Percentiles rank a stretch among this genome's conserved stretches.
These are phyloP conservation scores for Neoascia interrupta DNA, from an alignment of 2,888 invertebrate species.

Conservation along the genomic window DNA sequence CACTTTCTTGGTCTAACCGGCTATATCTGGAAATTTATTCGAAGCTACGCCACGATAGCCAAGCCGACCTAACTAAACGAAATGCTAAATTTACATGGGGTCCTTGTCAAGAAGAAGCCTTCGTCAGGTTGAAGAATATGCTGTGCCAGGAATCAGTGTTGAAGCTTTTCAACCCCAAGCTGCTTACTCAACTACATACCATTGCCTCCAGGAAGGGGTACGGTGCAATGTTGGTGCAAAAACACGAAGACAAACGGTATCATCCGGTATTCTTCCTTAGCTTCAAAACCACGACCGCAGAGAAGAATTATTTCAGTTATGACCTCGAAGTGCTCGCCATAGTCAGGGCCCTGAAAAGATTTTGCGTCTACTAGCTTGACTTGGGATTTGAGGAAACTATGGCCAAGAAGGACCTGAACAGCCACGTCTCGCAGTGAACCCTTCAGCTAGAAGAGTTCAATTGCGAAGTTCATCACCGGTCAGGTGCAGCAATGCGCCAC, in stretches of 20 bases:
- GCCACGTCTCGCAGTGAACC: too few species aligned
- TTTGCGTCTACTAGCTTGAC: too few species aligned
- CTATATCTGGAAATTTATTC: conserved; percentile 55
- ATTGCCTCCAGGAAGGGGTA: conserved; percentile 53
- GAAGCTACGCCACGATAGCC: conserved; percentile 57
- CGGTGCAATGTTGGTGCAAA: conserved; percentile 15
- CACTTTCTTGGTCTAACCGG: conserved; percentile 21
- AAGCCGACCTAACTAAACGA: conserved; percentile 52
- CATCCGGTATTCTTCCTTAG: conserved; percentile 70
- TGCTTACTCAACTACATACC: conserved; percentile 69
- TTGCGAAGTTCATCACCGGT: too few species aligned
- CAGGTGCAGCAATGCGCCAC: too few species aligned
- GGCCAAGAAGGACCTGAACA: too few species aligned
- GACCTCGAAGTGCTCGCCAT: too few species aligned
- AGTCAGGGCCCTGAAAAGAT: too few species aligned
- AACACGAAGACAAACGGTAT: conserved; percentile 13
- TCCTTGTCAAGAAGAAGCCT: conserved; percentile 22
- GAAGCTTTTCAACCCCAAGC: conserved; percentile 59
- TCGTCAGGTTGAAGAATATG: conserved; percentile 15
- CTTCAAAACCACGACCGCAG: conserved; percentile 69
- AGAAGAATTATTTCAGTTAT: conserved; percentile 72
- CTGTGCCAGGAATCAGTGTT: conserved; percentile 66
- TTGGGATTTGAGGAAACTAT: too few species aligned
- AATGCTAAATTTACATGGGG: conserved; percentile 32
- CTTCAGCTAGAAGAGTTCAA: too few species aligned